These are phyloP conservation scores for Micrasema longulum DNA, from an alignment of 1,140 invertebrate genomes.

Conservation along the genomic window DNA sequence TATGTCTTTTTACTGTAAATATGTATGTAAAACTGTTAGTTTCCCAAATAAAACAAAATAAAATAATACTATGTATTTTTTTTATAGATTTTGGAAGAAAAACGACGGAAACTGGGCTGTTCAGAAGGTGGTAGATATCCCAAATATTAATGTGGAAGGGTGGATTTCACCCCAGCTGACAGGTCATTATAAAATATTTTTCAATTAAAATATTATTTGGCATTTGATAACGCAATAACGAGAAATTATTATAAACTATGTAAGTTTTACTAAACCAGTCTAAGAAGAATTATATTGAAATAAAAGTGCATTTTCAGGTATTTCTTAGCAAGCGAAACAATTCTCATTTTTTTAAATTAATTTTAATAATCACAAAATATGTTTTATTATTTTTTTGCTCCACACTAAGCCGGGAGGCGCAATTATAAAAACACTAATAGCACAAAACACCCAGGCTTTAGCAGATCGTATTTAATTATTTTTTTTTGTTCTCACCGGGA, in stretches of 20 bases:
- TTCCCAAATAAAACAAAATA: no score
- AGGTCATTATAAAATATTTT: not conserved
- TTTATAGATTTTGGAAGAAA: conserved; percentile 73
- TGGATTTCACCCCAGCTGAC: conserved; percentile 65
- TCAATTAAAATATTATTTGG: not conserved
- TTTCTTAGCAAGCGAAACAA: not conserved
- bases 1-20: no score
- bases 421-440: no score
- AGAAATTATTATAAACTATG: not conserved
- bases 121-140: conserved; percentile 84
- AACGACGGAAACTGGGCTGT: conserved; percentile 76
- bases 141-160: conserved; percentile 79
- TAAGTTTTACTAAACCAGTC: not conserved
- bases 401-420: no score
- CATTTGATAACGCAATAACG: not conserved
- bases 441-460: no score
- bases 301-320: not conserved
- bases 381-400: no score
- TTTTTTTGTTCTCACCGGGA: no score
- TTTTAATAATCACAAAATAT: no score
- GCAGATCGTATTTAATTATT: no score
- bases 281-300: not conserved
- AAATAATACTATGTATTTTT: no score
- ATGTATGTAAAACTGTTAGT: no score
- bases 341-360: not conserved